phyloP scores from a whole-genome alignment of 2,797 vertebrate species.

The Masticophis lateralis region DNA sequence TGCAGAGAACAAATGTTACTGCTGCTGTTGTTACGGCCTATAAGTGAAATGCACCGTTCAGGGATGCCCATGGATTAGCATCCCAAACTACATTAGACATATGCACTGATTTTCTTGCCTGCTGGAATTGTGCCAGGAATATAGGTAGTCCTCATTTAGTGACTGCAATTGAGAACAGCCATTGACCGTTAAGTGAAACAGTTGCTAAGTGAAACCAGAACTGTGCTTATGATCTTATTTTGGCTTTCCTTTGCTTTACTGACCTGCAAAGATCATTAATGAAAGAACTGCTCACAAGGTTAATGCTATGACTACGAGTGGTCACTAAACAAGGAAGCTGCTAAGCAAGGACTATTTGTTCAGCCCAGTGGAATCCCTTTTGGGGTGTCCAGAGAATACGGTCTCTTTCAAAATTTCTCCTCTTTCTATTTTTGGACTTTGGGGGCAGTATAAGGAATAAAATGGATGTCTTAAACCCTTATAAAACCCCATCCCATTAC shows the following conservation, averaged over 20 bases:
- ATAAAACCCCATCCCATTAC: neutral
- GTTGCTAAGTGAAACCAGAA: neutral
- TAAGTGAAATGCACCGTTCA: neutral
- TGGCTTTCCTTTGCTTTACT: neutral
- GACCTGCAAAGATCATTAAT: neutral
- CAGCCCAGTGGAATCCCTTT: neutral
- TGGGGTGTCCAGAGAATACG: neutral
- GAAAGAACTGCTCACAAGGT: neutral
- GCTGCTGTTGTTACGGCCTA: neutral
- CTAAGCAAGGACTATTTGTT: neutral
- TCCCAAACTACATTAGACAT: neutral
- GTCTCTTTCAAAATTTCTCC: neutral
- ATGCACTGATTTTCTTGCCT: neutral
- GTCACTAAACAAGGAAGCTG: neutral
- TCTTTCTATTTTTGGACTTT: neutral
- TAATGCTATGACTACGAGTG: accelerated
- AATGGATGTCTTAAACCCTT: no score
- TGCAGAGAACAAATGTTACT: neutral
- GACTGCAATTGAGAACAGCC: neutral
- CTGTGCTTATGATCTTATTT: neutral
- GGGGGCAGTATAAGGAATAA: no score
- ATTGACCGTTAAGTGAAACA: neutral
- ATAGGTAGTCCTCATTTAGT: neutral
- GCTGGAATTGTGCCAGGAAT: neutral
- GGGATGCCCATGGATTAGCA: neutral